Percentiles rank a stretch among this genome's conserved stretches.
These are phyloP conservation scores for Sphenopsis melanotis DNA, from an alignment of 2,797 vertebrate genomes.

Conservation along the genomic window DNA sequence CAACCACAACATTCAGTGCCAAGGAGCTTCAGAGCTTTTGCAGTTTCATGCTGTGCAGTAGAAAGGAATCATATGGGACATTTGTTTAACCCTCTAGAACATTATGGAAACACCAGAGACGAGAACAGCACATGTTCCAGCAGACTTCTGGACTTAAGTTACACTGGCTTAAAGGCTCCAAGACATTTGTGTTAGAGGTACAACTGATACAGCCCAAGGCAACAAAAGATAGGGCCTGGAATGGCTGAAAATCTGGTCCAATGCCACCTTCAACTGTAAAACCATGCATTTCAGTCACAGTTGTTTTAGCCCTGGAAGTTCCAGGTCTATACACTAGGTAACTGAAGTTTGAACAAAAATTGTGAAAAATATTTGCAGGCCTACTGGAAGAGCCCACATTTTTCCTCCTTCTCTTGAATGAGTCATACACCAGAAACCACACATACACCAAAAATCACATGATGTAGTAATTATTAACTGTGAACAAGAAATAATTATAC, in stretches of 20 bases:
- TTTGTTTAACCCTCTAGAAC: background rate
- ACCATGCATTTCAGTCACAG: accelerated
- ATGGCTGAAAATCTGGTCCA: background rate
- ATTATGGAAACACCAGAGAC: accelerated
- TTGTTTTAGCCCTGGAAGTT: background rate
- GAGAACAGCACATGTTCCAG: background rate
- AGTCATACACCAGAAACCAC: background rate
- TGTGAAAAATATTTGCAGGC: background rate
- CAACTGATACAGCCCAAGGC: background rate
- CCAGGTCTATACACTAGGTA: too few relatives aligned
- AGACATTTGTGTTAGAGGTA: background rate
- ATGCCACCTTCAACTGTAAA: background rate
- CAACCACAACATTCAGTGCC: background rate
- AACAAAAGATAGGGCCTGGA: background rate
- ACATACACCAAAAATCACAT: background rate
- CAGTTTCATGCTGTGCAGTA: background rate
- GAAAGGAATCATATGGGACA: background rate
- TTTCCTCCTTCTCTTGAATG: background rate
- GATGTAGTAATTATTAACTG: background rate
- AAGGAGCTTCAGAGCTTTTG: background rate
- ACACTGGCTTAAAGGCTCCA: background rate
- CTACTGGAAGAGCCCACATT: background rate
- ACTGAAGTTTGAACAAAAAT: background rate
- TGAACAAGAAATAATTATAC: background rate
- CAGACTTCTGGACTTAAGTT: background rate